Percentiles rank a stretch among this genome's conserved stretches.
Evolutionary conservation across 2,113 vertebrate genomes (phyloP).

Genomic region (Lathamus discolor): DNA sequence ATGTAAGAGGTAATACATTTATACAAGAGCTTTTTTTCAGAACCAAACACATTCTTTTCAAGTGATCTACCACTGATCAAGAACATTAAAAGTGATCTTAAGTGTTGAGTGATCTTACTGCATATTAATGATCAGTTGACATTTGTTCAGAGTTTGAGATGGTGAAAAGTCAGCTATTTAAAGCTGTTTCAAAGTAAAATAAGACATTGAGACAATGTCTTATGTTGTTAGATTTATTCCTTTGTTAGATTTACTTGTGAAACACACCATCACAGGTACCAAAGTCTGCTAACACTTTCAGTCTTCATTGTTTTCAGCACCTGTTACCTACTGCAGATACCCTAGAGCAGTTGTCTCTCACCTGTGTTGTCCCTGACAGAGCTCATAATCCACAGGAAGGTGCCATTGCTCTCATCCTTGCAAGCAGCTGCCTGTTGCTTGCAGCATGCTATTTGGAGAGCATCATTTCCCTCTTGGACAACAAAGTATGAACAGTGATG

Average conservation of each 20-base stretch:
- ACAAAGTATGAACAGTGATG: background rate
- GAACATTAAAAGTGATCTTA: background rate
- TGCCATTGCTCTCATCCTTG: background rate
- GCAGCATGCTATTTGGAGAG: background rate
- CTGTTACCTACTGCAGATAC: background rate
- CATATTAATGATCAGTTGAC: background rate
- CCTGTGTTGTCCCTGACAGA: background rate
- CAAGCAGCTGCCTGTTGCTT: background rate
- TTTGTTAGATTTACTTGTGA: slow-evolving; percentile 1
- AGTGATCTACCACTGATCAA: background rate
- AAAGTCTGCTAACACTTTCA: background rate
- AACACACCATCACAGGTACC: background rate
- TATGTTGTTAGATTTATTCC: background rate
- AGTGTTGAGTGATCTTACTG: background rate
- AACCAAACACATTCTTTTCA: background rate
- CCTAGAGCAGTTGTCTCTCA: background rate
- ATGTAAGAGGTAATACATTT: background rate
- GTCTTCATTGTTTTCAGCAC: background rate
- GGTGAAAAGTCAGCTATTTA: background rate
- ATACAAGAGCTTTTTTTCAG: background rate
- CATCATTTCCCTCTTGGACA: background rate
- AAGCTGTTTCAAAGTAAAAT: background rate
- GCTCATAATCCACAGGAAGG: background rate
- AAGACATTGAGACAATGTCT: background rate
- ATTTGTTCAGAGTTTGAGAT: background rate